Conservation (phyloP, 2,888 invertebrate genomes). For the Darwinula stevensoni region DNA sequence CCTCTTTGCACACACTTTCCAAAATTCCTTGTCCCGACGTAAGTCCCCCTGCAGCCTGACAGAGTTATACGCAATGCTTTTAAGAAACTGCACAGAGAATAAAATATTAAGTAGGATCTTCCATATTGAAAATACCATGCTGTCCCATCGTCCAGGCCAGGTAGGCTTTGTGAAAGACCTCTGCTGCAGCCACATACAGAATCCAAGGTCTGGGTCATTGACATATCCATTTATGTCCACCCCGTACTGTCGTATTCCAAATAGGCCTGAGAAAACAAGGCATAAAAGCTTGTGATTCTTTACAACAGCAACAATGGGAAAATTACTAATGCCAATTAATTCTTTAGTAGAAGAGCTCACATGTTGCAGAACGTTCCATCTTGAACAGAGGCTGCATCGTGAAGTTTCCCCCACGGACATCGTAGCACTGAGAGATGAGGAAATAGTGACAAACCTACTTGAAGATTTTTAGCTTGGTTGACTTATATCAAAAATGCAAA, state of each 20-base stretch:
- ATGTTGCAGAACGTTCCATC: conserved; percentile 77
- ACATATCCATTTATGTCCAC: conserved; percentile 83
- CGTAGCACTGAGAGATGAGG: conserved; percentile 59
- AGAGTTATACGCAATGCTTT: conserved; percentile 4
- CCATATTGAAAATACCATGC: conserved; percentile 32
- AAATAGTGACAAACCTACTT: too few relatives aligned
- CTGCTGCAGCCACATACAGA: conserved; percentile 76
- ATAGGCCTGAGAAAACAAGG: conserved; percentile 25
- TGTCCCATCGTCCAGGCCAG: conserved; percentile 85
- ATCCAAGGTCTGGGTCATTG: conserved; percentile 45
- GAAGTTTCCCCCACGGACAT: conserved; percentile 52
- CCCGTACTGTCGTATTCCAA: conserved; percentile 78
- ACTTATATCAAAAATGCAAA: too few relatives aligned
- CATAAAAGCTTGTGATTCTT: too few relatives aligned
- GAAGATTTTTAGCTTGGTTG: too few relatives aligned
- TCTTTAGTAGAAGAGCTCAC: conserved; percentile 24
- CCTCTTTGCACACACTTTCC: conserved; percentile 75
- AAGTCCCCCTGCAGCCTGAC: conserved; percentile 49
- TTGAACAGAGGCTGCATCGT: conserved; percentile 28
- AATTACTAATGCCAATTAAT: conserved; percentile 3
- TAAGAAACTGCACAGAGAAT: neutral
- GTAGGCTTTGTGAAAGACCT: conserved; percentile 71
- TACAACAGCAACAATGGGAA: conserved; percentile 5
- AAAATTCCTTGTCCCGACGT: conserved; percentile 60
- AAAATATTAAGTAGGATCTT: neutral